phyloP scores from a whole-genome alignment of 2,113 vertebrate species.

The Micronycteris hirsuta region DNA sequence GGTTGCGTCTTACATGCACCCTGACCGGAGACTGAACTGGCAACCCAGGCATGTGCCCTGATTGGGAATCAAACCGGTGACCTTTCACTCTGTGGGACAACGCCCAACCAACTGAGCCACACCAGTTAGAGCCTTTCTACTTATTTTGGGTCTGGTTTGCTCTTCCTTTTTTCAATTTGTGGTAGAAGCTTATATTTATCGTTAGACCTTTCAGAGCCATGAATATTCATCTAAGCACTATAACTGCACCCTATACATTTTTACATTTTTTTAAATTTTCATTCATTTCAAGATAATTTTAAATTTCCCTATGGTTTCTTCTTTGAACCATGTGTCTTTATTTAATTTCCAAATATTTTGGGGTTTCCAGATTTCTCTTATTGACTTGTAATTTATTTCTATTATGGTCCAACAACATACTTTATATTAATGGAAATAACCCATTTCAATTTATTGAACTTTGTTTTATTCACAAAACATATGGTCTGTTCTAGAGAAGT shows the following conservation, averaged over 20 bases:
- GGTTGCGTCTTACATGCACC: too few relatives aligned
- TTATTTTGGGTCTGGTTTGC: neutral
- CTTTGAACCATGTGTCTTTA: conserved; percentile 16
- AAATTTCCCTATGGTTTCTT: neutral
- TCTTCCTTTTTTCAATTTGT: neutral
- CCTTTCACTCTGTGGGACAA: too few relatives aligned
- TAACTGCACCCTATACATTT: neutral
- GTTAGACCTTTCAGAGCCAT: neutral
- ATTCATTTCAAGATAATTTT: neutral
- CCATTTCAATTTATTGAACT: neutral
- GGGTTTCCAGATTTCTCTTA: neutral
- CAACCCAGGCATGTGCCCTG: too few relatives aligned
- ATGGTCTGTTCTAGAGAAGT: neutral
- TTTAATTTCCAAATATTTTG: neutral
- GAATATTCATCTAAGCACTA: neutral
- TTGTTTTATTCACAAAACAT: neutral
- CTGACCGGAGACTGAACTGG: too few relatives aligned
- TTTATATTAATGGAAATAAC: neutral
- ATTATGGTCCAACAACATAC: neutral
- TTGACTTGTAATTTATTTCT: conserved; percentile 25
- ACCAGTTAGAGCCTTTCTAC: neutral
- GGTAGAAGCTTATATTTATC: neutral
- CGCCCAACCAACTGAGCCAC: too few relatives aligned
- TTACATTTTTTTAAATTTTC: conserved; percentile 8
- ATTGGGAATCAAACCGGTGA: too few relatives aligned